phyloP scores from a whole-genome alignment of 2,113 vertebrate genomes.

The rabbit (Oryctolagus cuniculus) region DNA sequence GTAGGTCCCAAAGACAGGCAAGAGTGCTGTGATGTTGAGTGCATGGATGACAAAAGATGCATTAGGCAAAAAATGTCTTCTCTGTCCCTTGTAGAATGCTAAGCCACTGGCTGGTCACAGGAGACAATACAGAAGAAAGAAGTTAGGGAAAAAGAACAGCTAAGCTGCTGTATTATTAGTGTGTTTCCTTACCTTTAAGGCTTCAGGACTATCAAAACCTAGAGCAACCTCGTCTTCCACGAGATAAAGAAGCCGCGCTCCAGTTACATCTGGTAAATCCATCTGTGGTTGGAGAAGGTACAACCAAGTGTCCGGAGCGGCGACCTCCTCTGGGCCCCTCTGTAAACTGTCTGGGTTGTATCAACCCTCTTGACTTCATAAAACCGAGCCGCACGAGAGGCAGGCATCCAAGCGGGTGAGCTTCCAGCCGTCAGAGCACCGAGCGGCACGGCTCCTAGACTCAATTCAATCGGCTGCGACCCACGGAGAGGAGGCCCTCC shows the following conservation, averaged over 20 bases:
- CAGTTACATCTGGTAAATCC: slow-evolving; percentile 61
- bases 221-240: slow-evolving; percentile 8
- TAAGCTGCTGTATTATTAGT: neutral
- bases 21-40: neutral
- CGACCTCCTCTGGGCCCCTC: slow-evolving; percentile 22
- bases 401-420: slow-evolving; percentile 53
- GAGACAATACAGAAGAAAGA: slow-evolving; percentile 34
- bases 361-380: slow-evolving; percentile 64
- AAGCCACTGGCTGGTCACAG: neutral
- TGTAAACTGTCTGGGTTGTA: slow-evolving; percentile 67
- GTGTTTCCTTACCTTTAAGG: slow-evolving; percentile 32
- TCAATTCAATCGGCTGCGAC: slow-evolving; percentile 4
- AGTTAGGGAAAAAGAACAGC: neutral
- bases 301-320: slow-evolving; percentile 62
- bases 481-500: neutral
- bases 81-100: neutral
- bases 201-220: neutral
- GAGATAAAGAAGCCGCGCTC: neutral
- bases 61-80: neutral
- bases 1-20: neutral
- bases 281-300: slow-evolving; percentile 56
- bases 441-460: neutral
- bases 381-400: slow-evolving; percentile 14
- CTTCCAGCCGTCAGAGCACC: neutral
- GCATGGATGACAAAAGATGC: neutral